Base-by-base conservation (phyloP, 30 jellyfish, hydroid and myxozoan genomes). In the Pelagia noctiluca region DNA sequence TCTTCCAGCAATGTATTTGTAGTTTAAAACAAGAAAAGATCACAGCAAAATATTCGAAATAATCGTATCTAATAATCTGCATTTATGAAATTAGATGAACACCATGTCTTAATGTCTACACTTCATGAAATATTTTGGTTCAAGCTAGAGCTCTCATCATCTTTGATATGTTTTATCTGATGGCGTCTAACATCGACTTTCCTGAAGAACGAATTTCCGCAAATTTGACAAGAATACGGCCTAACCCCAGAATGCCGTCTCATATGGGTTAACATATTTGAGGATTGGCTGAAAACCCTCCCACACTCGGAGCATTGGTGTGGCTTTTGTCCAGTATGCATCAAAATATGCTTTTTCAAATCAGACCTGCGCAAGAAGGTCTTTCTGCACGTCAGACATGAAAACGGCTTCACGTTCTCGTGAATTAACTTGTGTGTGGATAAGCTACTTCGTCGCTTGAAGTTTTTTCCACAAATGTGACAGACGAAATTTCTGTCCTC, bases 301-400 rank as follows among this genome's bases (percentile, higher is more conserved):
- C 91, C 91, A 79, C 98, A 92, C 52, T 86, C 89, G 32, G 89
- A 66, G 47, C 98, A 92, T 32, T 72, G 82, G 76, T 92, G 97
- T n/a, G 98, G 98, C 63, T 92, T 92, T 57, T 92, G 91, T 1
- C 98, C 98, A 0, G 96, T 84, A 63, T 92, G 98, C 97, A 92
- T 92, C 7, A 86, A 80, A 4, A 84, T 36, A 64, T 92, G 98
- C 84, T 86, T 92, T 65, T 86, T 92, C 62, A 92, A 77, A 61
- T 86, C 97, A 18, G 98, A 86, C 31, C 97, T 80, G 12, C 98
- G 91, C 47, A 86, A 34, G 78, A 92, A 92, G 35, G 70, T 92
- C 82, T 92, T 92, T 3, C 61, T 28, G 48, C 98, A 92, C 4
- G 86, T 71, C 1, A 94, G 23, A 83, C 98, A 92, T 48, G 88